These are phyloP conservation scores for Lycocorax pyrrhopterus DNA, from an alignment of 2,113 vertebrate species.

Conservation along the genomic window DNA sequence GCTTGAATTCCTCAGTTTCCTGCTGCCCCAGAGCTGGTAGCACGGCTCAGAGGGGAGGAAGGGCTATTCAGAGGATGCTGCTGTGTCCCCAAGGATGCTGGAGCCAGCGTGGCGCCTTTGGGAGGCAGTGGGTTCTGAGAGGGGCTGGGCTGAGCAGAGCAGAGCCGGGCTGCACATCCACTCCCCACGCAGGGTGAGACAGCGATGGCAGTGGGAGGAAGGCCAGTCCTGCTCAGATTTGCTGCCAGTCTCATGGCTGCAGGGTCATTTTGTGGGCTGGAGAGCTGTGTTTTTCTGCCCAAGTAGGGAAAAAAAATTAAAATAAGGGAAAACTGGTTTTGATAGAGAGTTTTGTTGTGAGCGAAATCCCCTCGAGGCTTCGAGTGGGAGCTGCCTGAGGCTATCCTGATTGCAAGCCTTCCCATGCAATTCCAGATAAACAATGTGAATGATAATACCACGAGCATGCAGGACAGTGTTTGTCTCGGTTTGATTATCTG, in stretches of 20 bases:
- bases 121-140: background rate
- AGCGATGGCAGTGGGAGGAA: background rate
- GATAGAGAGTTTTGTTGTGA: background rate
- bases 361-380: background rate
- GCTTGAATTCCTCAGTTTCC: background rate
- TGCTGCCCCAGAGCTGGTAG: rapidly evolving
- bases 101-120: background rate
- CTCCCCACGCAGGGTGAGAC: rapidly evolving
- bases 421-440: slow-evolving; percentile 44
- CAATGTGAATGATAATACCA: slow-evolving; percentile 6
- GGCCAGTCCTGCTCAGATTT: background rate
- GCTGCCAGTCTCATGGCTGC: background rate
- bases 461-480: background rate
- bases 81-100: background rate
- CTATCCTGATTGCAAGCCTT: slow-evolving; percentile 51
- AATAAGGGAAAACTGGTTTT: background rate
- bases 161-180: background rate
- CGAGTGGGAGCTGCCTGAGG: slow-evolving; percentile 21
- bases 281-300: background rate
- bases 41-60: background rate
- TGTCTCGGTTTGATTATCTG: background rate
- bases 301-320: background rate
- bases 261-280: background rate
- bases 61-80: background rate
- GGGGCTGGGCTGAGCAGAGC: background rate